A percentile compares a stretch with the other conserved stretches of the same genome.
Conservation (phyloP, 2,797 vertebrate genomes). For the Falco peregrinus region DNA sequence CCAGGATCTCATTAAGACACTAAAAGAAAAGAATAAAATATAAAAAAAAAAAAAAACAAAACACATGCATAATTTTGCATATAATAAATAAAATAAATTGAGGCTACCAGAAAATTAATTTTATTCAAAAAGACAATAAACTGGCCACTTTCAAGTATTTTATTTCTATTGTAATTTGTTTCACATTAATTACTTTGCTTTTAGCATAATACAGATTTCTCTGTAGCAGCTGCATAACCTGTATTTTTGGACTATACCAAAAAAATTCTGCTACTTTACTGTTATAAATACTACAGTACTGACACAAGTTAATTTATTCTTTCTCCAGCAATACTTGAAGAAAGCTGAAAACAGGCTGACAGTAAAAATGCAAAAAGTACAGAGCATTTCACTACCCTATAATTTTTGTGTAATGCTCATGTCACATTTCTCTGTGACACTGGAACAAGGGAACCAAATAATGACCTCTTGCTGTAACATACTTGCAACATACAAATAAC, state of each 20-base stretch:
- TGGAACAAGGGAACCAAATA: not conserved
- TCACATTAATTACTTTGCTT: not conserved
- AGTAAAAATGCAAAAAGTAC: not conserved
- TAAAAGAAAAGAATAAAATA: conserved; percentile 63
- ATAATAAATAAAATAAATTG: not conserved
- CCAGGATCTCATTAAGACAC: conserved; percentile 97
- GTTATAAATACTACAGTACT: not conserved
- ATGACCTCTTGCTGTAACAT: not conserved
- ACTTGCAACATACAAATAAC: not conserved
- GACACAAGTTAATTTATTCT: not conserved
- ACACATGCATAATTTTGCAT: not conserved
- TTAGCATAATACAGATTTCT: not conserved
- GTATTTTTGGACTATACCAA: not conserved
- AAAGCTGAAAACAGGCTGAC: not conserved
- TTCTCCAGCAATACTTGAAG: not conserved
- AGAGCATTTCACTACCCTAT: not conserved
- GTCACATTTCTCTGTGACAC: not conserved
- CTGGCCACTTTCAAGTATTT: not conserved
- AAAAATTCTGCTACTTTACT: not conserved
- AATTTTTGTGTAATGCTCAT: not conserved
- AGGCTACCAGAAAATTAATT: not conserved
- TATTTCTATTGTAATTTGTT: not conserved
- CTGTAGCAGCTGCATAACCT: not conserved
- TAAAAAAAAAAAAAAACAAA: not conserved
- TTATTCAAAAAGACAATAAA: not conserved